phyloP scores from a whole-genome alignment of 2,888 invertebrate genomes.

The Philereme transversata region DNA sequence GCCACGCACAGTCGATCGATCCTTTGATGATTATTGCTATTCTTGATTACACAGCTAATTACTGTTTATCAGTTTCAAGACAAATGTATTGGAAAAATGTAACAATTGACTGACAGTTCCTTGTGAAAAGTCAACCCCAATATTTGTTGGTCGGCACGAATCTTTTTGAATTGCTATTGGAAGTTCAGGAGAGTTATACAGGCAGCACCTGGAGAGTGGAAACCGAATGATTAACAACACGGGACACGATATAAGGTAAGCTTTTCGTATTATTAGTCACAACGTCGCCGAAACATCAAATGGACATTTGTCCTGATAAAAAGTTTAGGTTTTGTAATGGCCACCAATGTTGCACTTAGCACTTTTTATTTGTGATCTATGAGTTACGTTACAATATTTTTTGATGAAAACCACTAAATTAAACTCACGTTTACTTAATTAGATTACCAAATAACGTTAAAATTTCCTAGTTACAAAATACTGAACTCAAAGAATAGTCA shows the following conservation, averaged over 20 bases:
- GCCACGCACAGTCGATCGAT: constrained; percentile 50
- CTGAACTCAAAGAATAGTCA: constrained; percentile 79
- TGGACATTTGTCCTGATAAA: constrained; percentile 83
- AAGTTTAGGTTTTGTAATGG: constrained; percentile 84
- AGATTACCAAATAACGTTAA: constrained; percentile 77
- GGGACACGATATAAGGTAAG: constrained; percentile 62
- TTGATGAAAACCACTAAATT: constrained; percentile 50
- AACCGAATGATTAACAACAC: constrained; percentile 57
- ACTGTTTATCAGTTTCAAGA: constrained; percentile 44
- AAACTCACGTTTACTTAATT: constrained; percentile 66
- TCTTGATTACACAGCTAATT: constrained; percentile 37
- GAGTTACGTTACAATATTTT: constrained; percentile 51
- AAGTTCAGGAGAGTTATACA: constrained; percentile 52
- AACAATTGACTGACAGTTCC: constrained; percentile 81
- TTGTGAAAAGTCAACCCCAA: constrained; percentile 77
- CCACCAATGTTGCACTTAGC: constrained; percentile 82
- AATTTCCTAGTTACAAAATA: constrained; percentile 81
- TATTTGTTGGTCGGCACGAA: constrained; percentile 73
- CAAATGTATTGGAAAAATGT: constrained; percentile 66
- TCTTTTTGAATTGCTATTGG: constrained; percentile 63
- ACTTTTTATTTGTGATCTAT: constrained; percentile 61
- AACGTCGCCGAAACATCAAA: constrained; percentile 84
- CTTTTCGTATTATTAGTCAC: constrained; percentile 76
- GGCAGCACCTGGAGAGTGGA: constrained; percentile 57
- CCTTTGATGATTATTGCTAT: constrained; percentile 42